Evolutionary conservation across 2,888 invertebrate species (phyloP).

Genomic region (Allophyes oxyacanthae): DNA sequence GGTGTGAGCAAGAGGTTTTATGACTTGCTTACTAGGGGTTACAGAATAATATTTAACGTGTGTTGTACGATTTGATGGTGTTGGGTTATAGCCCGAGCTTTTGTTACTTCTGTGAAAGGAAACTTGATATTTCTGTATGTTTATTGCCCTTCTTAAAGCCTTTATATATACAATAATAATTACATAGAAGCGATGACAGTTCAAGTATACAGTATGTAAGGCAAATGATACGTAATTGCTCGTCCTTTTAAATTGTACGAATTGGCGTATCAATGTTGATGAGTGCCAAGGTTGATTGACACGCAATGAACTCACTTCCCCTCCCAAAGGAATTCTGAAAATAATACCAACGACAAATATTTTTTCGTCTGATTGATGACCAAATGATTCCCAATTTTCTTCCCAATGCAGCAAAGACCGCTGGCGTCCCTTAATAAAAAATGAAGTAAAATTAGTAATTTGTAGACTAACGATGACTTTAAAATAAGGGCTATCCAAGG

Average conservation of each 20-base stretch:
- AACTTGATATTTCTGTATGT: conserved; percentile 1
- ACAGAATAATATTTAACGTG: conserved; percentile 12
- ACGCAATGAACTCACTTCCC: conserved; percentile 11
- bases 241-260: neutral
- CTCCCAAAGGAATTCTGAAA: neutral
- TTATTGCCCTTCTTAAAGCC: no score
- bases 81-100: conserved; percentile 8
- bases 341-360: conserved; percentile 6
- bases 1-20: conserved; percentile 48
- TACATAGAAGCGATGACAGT: no score
- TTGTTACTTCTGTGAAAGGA: conserved; percentile 5
- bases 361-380: conserved; percentile 17
- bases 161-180: no score
- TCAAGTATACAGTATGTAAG: no score
- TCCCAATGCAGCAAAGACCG: no score
- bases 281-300: neutral
- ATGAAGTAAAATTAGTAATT: no score
- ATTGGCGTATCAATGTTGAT: neutral
- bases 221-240: no score
- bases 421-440: no score
- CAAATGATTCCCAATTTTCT: no score
- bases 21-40: conserved; percentile 30
- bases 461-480: no score
- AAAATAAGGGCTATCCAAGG: no score
- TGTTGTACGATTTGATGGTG: conserved; percentile 13